phyloP scores from a whole-genome alignment of 1,140 invertebrate species.

The Manduca sexta region DNA sequence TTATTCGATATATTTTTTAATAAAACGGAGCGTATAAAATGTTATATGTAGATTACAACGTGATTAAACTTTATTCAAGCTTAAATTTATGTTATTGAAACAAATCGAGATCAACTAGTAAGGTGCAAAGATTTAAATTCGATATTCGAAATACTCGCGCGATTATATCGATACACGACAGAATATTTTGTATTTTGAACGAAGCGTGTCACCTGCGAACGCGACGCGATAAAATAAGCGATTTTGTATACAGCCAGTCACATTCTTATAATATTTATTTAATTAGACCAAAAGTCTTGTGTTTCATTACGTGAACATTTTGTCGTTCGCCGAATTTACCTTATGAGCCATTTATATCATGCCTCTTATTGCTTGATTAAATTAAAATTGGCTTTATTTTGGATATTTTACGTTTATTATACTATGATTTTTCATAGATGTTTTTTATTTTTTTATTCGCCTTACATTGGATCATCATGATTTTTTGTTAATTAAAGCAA shows the following conservation, averaged over 20 bases:
- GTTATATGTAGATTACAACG: too few species aligned
- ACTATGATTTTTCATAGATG: too few species aligned
- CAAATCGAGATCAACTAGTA: slow-evolving; percentile 26
- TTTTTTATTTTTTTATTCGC: too few species aligned
- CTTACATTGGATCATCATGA: too few species aligned
- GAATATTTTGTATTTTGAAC: slow-evolving; percentile 51
- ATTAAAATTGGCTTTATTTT: too few species aligned
- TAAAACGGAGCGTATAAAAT: too few species aligned
- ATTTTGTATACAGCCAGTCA: slow-evolving; percentile 16
- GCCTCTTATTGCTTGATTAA: too few species aligned
- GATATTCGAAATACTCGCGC: slow-evolving; percentile 39
- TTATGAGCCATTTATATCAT: too few species aligned
- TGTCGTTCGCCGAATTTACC: too few species aligned
- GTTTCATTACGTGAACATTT: background rate
- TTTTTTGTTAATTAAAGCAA: too few species aligned
- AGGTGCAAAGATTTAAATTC: slow-evolving; percentile 26
- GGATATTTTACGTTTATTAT: too few species aligned
- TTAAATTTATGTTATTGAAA: background rate
- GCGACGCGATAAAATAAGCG: slow-evolving; percentile 33
- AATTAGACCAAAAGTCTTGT: slow-evolving; percentile 10
- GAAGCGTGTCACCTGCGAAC: slow-evolving; percentile 22
- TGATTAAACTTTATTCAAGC: background rate
- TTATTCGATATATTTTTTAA: too few species aligned
- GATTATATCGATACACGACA: slow-evolving; percentile 56
- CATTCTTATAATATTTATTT: slow-evolving; percentile 29